phyloP scores from a whole-genome alignment of 2,797 vertebrate species.

The Sparus aurata region DNA sequence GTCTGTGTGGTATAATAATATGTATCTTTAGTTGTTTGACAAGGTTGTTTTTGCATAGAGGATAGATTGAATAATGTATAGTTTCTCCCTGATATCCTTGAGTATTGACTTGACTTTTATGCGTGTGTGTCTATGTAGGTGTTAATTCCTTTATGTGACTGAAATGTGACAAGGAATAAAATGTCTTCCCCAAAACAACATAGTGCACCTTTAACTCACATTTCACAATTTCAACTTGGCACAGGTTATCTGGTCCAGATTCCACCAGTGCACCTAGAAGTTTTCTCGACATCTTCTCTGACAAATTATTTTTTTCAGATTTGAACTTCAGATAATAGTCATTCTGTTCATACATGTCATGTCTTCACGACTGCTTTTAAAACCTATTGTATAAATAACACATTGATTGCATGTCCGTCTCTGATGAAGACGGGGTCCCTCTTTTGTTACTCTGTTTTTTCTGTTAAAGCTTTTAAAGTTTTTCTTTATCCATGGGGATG shows the following conservation, averaged over 20 bases:
- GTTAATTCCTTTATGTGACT: not conserved
- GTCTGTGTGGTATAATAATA: not conserved
- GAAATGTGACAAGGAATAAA: no score
- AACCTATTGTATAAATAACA: not conserved
- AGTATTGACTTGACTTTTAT: no score
- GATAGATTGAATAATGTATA: not conserved
- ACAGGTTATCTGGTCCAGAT: not conserved
- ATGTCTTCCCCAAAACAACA: no score
- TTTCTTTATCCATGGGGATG: not conserved
- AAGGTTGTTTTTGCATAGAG: no score
- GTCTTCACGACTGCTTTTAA: not conserved
- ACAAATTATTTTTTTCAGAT: not conserved
- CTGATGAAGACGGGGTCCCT: not conserved
- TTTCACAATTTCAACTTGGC: no score
- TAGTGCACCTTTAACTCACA: no score
- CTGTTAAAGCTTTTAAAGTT: not conserved
- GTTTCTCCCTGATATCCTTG: no score
- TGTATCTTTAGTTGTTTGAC: not conserved
- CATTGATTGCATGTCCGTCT: not conserved
- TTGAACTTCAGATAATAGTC: not conserved
- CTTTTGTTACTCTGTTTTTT: not conserved
- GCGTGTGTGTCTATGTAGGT: not conserved
- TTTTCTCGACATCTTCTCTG: slow-evolving; percentile 2
- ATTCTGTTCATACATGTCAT: not conserved
- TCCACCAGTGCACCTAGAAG: not conserved